Conservation (phyloP, 2,888 invertebrate species). For the Psylliodes chrysocephalus region DNA sequence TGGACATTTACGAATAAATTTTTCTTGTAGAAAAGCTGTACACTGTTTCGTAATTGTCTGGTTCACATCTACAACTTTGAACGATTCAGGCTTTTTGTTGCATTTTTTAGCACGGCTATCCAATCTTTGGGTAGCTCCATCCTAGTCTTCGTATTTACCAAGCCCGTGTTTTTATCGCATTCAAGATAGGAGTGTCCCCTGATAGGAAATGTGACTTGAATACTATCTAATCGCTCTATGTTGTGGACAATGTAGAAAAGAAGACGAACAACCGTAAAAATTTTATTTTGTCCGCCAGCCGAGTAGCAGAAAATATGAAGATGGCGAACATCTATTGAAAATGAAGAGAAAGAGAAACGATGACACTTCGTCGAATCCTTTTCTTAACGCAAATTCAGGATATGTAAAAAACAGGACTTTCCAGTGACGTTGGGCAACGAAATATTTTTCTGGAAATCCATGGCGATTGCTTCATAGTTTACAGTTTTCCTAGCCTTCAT, state of each 20-base stretch:
- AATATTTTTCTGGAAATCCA: conserved; percentile 29
- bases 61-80: not conserved
- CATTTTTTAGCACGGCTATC: not conserved
- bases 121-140: conserved; percentile 20
- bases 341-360: conserved; percentile 28
- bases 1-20: conserved; percentile 2
- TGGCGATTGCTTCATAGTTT: conserved; percentile 27
- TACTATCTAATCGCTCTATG: not conserved
- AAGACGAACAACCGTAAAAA: conserved; percentile 23
- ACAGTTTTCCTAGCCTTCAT: not conserved
- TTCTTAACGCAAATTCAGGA: too few species aligned
- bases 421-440: conserved; percentile 21
- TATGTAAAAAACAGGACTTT: too few species aligned
- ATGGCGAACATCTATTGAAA: conserved; percentile 4
- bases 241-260: not conserved
- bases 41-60: not conserved
- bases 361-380: too few species aligned
- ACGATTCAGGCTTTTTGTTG: conserved; percentile 8
- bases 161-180: conserved; percentile 22
- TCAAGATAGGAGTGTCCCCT: conserved; percentile 21
- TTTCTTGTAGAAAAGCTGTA: not conserved
- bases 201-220: conserved; percentile 11
- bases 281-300: conserved; percentile 51
- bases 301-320: conserved; percentile 50
- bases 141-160: conserved; percentile 9